Percentiles rank a stretch among this genome's conserved stretches.
Evolutionary conservation across 2,113 vertebrate species (phyloP).

Genomic region (Cyprinus carpio): DNA sequence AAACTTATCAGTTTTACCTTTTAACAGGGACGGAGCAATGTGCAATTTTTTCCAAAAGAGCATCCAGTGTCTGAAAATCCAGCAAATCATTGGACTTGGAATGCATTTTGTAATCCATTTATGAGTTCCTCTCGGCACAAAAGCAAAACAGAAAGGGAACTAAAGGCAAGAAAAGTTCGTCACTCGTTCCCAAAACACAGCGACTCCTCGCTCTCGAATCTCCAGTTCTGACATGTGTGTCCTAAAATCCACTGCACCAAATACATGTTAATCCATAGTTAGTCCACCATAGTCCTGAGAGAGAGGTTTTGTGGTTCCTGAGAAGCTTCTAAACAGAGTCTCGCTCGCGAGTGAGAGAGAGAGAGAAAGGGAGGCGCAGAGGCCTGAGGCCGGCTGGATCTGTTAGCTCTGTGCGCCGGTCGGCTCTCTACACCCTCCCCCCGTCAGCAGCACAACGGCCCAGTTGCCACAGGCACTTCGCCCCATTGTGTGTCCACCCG

Average conservation of each 20-base stretch:
- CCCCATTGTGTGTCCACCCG: constrained; percentile 76
- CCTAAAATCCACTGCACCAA: constrained; percentile 65
- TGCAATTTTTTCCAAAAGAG: constrained; percentile 81
- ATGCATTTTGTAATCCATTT: constrained; percentile 83
- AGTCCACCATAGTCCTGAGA: constrained; percentile 58
- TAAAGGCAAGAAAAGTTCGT: constrained; percentile 60
- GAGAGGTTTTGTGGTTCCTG: constrained; percentile 55
- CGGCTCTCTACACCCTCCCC: constrained; percentile 80
- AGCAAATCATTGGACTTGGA: constrained; percentile 80
- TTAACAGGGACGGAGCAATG: constrained; percentile 78
- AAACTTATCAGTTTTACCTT: constrained; percentile 72
- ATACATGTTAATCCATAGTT: constrained; percentile 66
- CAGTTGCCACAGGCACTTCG: constrained; percentile 79
- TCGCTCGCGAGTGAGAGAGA: constrained; percentile 54
- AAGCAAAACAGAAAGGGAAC: constrained; percentile 51
- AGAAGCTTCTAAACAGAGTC: constrained; percentile 49
- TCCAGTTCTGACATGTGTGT: constrained; percentile 56
- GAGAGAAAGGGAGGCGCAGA: constrained; percentile 57
- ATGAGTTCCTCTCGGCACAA: constrained; percentile 65
- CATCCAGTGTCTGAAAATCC: constrained; percentile 83
- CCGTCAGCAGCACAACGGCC: constrained; percentile 78
- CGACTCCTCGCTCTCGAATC: constrained; percentile 60
- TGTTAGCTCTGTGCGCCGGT: constrained; percentile 79
- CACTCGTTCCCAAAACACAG: constrained; percentile 61
- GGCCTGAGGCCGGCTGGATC: constrained; percentile 74